Base-by-base conservation (phyloP, 2,797 vertebrate species). In the Anguilla megastoma region DNA sequence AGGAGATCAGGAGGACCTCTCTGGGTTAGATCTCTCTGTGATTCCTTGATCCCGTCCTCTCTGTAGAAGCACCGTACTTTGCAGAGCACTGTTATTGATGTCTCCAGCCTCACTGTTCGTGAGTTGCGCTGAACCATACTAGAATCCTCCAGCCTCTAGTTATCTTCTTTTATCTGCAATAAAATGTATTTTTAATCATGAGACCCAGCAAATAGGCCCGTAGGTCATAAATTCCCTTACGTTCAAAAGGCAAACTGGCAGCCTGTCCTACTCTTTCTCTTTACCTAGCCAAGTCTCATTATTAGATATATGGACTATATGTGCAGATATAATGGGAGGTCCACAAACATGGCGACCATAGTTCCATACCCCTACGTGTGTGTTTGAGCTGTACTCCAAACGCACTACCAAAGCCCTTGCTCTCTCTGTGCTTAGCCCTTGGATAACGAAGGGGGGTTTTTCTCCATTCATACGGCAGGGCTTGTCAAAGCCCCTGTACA, bases 391-490 rank as follows among this genome's bases (percentile, higher is more conserved):
- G n/a, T 9, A 50, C 45, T 12, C 74, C 14, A 0, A 36, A 3
- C 16, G 0, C 10, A 24, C 3, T 2, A 27, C 41, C 41, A 2
- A 41, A 24, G 36, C 36, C 18, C 45, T 9, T 45, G 8, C 41
- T 48, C 79, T 82, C 45, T 56, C 50, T 84, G n/a, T 56, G 83
- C 52, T 58, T 84, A 56, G 50, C 48, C 30, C 52, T 79, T 21
- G 6, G 36, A 36, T 54, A 84, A 84, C 24, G 7, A 48, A 21
- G 45, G 74, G 82, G 91, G 92, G 91, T 85, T 89, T 92, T 93
- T 90, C 93, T 69, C 90, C 60, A 50, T 60, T n/a, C 48, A 8
- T 69, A 88, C 63, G n/a, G 76, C 58, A 82, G 74, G 74, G 71
- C 60, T 86, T 88, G 88, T 91, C 88, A 88, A 91, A 89, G 89